Evolutionary conservation across 92 coral and sea anemone genomes (phyloP), one percentile per base, ranked within the genome.

Genomic region (Heteractis magnifica): DNA sequence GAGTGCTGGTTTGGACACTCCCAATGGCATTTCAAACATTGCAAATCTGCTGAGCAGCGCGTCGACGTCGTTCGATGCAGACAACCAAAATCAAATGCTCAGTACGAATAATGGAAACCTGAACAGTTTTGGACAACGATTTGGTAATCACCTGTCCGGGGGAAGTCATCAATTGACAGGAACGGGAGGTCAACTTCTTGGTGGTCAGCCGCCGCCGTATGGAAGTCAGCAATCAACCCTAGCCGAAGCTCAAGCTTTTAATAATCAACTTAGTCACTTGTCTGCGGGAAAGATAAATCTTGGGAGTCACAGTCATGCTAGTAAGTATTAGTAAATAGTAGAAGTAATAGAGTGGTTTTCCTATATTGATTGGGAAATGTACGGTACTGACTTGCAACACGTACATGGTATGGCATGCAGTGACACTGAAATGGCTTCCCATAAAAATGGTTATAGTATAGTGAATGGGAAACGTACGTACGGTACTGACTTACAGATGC

Each of bases 161-260:
- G 21, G 44, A 34, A 34, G 3, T 34, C 44, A 7, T 64, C 73
- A 4, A 8, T 2, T 4, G 5, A 68, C 50, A 23, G 73, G 73
- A 68, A 48, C 44, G 44, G 44, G 44, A 34, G 44, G 44, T 34
- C 44, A 34, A 34, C 44, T 34, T 34, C 44, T 34, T 34, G 44
- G 44, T 34, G 44, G 58, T 12, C 9, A 48, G 44, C 73, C 26
- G 49, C 8, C 49, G 23, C 73, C 49, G 10, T 74, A 74, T 49
- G 20, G 53, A 48, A 74, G 77, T 49, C 77, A 65, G 64, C 21
- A 68, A 6, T 20, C 73, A 11, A 68, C 56, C 14, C 23, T 34
- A 19, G 88, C 88, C 4, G 88, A 85, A 55, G 88, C 78, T 8
- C 88, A 85, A 34, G 77, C 83, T 9, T 85, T 85, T 85, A 64